A percentile compares a stretch with the other conserved stretches of the same genome.
Conservation (phyloP, 1,140 invertebrate species). For the Dolichoris vasculosae region DNA sequence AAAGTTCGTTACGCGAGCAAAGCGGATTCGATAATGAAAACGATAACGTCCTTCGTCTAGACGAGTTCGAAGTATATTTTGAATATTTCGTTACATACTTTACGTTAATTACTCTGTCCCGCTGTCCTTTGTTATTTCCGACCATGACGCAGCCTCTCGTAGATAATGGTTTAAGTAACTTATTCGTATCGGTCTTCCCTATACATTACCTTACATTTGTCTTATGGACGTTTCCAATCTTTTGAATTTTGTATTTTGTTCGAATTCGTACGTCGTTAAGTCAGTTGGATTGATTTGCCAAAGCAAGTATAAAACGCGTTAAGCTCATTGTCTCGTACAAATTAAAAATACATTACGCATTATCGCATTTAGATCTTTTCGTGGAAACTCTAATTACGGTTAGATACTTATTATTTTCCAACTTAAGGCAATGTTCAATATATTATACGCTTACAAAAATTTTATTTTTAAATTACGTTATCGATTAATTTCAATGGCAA, state of each 20-base stretch:
- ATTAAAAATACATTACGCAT: background rate
- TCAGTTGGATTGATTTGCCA: background rate
- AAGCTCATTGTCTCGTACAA: background rate
- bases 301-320: background rate
- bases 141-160: conserved; percentile 25
- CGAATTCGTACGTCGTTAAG: background rate
- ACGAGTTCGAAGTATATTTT: background rate
- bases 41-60: conserved; percentile 2
- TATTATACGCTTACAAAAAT: no score
- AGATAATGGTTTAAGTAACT: background rate
- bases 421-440: background rate
- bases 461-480: no score
- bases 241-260: background rate
- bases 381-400: background rate
- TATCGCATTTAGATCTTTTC: background rate
- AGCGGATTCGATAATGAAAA: conserved; percentile 5
- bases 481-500: no score
- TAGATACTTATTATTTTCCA: background rate
- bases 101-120: conserved; percentile 22
- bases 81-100: conserved; percentile 39
- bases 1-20: background rate
- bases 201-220: background rate
- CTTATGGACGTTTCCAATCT: background rate
- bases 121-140: conserved; percentile 30
- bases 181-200: background rate